Base-by-base conservation (phyloP, 2,113 vertebrate species). In the Spizaetus ornatus region DNA sequence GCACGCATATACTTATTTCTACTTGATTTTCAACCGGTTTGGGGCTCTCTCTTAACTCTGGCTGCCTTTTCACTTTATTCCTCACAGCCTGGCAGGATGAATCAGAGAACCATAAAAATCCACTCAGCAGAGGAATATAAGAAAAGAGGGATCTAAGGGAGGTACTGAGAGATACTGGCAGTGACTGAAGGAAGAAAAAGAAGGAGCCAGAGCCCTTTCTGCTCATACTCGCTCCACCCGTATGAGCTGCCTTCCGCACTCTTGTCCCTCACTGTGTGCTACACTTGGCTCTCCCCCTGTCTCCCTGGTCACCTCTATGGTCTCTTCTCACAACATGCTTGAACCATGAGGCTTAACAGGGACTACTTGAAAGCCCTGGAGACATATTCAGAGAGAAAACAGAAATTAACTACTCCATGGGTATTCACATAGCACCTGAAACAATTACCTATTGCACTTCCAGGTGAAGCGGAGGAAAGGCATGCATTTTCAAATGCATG, bases 251-350 rank as follows among this genome's bases (percentile, higher is more conserved):
- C 52, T 53, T 77, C 36, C 5, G 2, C 27, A 17, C 21, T 36
- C 13, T 74, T 52, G 31, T 86, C 61, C 55, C 25, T 70, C 23
- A 2, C n/a, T 66, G 15, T 48, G 6, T 62, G 40, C 59, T 87
- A 3, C 5, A 1, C 31, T 73, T 61, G 62, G 40, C 80, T 78
- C 27, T 91, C 40, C 16, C 26, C 15, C n/a, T 6, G 5, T 90
- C 70, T 94, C 66, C 78, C 31, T 90, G 74, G 45, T 67, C 79
- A 76, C 73, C 43, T 73, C 52, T 32, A 4, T 0, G 1, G 40
- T 40, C 43, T 70, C n/a, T 80, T 82, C 63, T 95, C 72, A 88
- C 59, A 90, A 65, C 63, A 52, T 62, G 4, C 50, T 91, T 66
- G 71, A 88, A 22, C 31, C 2, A 5, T 10, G 21, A 70, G 20